Conservation (phyloP, 2,797 vertebrate genomes). For the Nasua narica region DNA sequence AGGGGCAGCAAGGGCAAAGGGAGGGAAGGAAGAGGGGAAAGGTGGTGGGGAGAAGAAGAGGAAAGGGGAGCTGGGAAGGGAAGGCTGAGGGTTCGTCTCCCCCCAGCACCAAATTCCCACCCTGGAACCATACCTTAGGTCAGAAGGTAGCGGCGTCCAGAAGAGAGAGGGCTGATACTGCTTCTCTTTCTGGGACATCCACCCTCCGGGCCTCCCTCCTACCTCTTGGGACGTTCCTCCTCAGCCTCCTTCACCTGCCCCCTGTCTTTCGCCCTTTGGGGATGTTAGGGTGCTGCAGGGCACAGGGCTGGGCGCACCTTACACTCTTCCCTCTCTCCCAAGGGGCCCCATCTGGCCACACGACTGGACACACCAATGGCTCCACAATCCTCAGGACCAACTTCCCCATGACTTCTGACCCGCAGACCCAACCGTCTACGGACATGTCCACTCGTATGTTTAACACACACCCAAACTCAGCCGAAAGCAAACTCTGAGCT, state of each 20-base stretch:
- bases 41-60: neutral
- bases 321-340: neutral
- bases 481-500: neutral
- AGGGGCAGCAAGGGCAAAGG: no score
- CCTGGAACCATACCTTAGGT: neutral
- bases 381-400: neutral
- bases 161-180: rapidly evolving
- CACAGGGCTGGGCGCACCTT: neutral
- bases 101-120: neutral
- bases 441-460: neutral
- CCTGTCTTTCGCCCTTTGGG: neutral
- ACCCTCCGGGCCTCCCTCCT: neutral
- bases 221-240: neutral
- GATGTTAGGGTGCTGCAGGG: neutral
- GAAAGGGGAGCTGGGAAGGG: neutral
- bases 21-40: neutral
- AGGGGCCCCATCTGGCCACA: neutral
- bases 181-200: neutral
- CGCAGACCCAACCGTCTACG: neutral
- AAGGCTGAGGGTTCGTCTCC: neutral
- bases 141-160: neutral
- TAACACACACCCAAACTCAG: neutral
- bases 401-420: neutral
- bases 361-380: neutral
- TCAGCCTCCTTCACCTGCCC: neutral